These are phyloP conservation scores for Phocoena sinus DNA, from an alignment of 2,113 vertebrate species.

Conservation along the genomic window DNA sequence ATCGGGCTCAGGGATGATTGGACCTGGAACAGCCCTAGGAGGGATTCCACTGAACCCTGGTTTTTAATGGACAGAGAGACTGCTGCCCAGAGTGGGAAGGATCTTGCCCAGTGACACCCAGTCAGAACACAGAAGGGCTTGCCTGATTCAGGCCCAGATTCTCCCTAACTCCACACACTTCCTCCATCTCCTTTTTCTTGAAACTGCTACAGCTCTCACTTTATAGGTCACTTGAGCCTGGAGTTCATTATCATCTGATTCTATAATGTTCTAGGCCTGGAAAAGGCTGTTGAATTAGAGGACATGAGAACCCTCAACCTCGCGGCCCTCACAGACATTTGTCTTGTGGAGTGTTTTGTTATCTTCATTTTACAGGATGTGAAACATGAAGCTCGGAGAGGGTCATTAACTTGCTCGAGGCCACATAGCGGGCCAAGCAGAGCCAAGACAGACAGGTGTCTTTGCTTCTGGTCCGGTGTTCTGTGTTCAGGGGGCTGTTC, in stretches of 20 bases:
- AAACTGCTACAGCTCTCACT: rapidly evolving
- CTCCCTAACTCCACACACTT: too few species aligned
- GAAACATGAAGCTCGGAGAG: not conserved
- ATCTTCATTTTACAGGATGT: not conserved
- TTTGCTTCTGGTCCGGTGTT: rapidly evolving
- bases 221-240: not conserved
- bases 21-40: not conserved
- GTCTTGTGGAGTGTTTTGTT: not conserved
- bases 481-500: rapidly evolving
- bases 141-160: not conserved
- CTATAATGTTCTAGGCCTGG: rapidly evolving
- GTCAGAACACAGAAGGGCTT: not conserved
- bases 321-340: rapidly evolving
- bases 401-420: not conserved
- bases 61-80: not conserved
- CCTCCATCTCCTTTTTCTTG: not conserved
- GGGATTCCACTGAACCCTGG: too few species aligned
- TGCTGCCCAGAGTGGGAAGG: not conserved
- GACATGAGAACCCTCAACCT: rapidly evolving
- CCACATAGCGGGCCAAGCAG: not conserved
- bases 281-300: too few species aligned
- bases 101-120: not conserved
- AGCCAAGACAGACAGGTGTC: not conserved
- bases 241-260: too few species aligned
- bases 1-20: rapidly evolving